Percentiles rank a stretch among this genome's conserved stretches.
Evolutionary conservation across 2,797 vertebrate species (phyloP).

Genomic region (Phrynocephalus guinanensis): DNA sequence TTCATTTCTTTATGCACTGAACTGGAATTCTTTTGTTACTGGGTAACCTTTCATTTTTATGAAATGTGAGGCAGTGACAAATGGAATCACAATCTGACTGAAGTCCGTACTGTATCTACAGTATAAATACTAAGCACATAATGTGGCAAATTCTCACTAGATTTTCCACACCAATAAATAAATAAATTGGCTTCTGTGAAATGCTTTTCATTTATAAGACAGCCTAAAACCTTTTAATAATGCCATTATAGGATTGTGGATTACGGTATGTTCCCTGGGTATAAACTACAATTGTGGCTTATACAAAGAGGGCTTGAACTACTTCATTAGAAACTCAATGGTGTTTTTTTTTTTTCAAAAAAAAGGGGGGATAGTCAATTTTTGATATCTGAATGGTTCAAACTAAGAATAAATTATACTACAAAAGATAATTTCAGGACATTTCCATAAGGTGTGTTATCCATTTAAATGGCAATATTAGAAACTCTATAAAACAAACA

Average conservation of each 20-base stretch:
- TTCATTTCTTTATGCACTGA: conserved; percentile 71
- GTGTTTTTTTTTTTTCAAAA: no score
- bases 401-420: no score
- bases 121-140: conserved; percentile 19
- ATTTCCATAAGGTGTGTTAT: no score
- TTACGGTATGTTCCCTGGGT: no score
- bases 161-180: conserved; percentile 19
- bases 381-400: no score
- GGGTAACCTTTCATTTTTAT: conserved; percentile 70
- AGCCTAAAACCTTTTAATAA: conserved; percentile 21
- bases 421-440: no score
- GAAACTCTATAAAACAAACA: no score
- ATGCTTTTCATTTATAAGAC: not conserved
- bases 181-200: not conserved
- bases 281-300: not conserved
- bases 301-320: not conserved
- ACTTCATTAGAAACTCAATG: not conserved
- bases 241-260: not conserved
- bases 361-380: no score
- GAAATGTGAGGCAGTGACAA: conserved; percentile 65
- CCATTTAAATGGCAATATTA: no score
- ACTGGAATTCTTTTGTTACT: conserved; percentile 65
- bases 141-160: conserved; percentile 44
- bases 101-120: conserved; percentile 50
- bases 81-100: conserved; percentile 65